phyloP scores from a whole-genome alignment of 2,888 invertebrate species.

The Hypercompe scribonia region DNA sequence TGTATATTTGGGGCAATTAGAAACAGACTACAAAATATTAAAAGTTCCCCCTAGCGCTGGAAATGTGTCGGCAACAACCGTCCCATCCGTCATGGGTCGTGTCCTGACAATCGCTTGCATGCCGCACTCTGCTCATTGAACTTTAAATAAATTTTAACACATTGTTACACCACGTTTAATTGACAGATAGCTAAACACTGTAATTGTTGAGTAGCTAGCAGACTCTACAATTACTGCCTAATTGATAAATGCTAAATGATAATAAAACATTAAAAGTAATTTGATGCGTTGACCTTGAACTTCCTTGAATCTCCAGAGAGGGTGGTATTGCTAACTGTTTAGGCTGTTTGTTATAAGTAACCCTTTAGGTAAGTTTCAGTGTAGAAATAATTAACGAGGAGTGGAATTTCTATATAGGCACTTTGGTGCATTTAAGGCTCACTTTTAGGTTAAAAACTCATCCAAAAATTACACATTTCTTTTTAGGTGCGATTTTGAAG shows the following conservation, averaged over 20 bases:
- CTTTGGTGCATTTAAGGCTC: no score
- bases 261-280: background rate
- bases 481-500: no score
- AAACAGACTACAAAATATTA: conserved; percentile 79
- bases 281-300: no score
- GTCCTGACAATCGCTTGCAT: conserved; percentile 53
- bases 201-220: background rate
- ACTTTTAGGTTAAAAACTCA: no score
- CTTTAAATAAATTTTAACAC: conserved; percentile 55
- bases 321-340: no score
- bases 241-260: background rate
- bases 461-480: no score
- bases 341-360: no score
- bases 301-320: no score
- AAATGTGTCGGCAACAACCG: conserved; percentile 64
- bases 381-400: no score
- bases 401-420: no score
- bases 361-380: no score
- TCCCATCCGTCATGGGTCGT: conserved; percentile 67
- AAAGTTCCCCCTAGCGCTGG: conserved; percentile 68
- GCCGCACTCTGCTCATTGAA: conserved; percentile 55
- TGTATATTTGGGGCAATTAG: conserved; percentile 72
- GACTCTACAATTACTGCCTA: background rate
- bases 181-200: conserved; percentile 24
- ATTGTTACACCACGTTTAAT: conserved; percentile 44